These are phyloP conservation scores for Carassius gibelio DNA, from an alignment of 2,113 vertebrate species.

Conservation along the genomic window DNA sequence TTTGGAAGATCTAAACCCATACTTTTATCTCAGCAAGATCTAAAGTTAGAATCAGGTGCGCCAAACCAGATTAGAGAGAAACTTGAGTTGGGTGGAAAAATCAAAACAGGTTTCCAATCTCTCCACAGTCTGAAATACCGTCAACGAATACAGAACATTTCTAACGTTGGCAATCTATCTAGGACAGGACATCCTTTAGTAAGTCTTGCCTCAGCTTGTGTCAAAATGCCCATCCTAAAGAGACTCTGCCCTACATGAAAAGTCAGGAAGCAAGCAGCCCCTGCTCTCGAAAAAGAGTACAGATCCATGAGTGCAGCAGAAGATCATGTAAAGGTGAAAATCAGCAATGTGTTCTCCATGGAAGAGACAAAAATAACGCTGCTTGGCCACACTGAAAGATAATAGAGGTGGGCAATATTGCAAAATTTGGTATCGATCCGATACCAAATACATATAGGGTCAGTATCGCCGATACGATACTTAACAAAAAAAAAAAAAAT, in stretches of 20 bases:
- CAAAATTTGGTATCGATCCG: too few relatives aligned
- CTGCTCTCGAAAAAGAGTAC: slow-evolving; percentile 5
- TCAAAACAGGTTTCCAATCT: slow-evolving; percentile 20
- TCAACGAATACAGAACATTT: not conserved
- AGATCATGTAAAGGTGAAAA: slow-evolving; percentile 3
- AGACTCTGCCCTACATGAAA: slow-evolving; percentile 19
- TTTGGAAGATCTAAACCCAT: not conserved
- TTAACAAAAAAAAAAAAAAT: too few relatives aligned
- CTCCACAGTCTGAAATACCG: not conserved
- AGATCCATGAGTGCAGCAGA: not conserved
- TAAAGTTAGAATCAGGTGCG: slow-evolving; percentile 19
- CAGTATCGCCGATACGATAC: too few relatives aligned
- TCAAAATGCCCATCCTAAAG: slow-evolving; percentile 12
- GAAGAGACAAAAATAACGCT: not conserved
- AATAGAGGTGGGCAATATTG: too few relatives aligned
- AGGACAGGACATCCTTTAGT: not conserved
- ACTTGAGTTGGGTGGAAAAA: not conserved
- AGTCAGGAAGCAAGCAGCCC: not conserved
- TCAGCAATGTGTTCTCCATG: not conserved
- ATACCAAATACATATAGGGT: too few relatives aligned
- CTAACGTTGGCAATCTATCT: not conserved
- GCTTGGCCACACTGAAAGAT: not conserved
- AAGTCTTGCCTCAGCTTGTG: slow-evolving; percentile 1
- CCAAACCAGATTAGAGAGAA: slow-evolving; percentile 7
- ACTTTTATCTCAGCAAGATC: not conserved